Percentiles rank a stretch among this genome's conserved stretches.
Conservation (phyloP, 2,888 invertebrate species). For the Metellina segmentata region DNA sequence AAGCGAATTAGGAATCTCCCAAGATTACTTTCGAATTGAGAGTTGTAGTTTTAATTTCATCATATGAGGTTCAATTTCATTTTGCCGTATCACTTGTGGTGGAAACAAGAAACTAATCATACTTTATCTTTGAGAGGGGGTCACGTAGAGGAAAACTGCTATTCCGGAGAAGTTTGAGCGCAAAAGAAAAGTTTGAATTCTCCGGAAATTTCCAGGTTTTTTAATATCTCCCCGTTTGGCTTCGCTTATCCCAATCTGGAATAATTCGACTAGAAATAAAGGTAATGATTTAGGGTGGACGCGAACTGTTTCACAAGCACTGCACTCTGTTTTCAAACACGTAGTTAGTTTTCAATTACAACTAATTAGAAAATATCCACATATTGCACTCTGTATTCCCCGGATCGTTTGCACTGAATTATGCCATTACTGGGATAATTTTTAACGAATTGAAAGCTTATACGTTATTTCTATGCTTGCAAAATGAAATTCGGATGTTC, state of each 20-base stretch:
- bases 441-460: too few relatives aligned
- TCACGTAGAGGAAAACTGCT: slow-evolving; percentile 28
- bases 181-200: background rate
- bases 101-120: slow-evolving; percentile 51
- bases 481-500: too few relatives aligned
- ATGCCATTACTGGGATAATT: too few relatives aligned
- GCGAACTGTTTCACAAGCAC: background rate
- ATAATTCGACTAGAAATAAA: background rate
- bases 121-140: slow-evolving; percentile 30
- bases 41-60: slow-evolving; percentile 57
- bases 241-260: background rate
- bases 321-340: background rate
- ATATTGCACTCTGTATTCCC: background rate
- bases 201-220: background rate
- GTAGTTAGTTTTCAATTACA: background rate
- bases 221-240: background rate
- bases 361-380: background rate
- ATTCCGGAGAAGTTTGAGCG: background rate
- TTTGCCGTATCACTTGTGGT: slow-evolving; percentile 26
- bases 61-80: slow-evolving; percentile 54
- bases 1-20: slow-evolving; percentile 57
- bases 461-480: too few relatives aligned
- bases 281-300: background rate
- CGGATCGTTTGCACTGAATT: background rate
- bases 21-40: slow-evolving; percentile 48